These are phyloP conservation scores for Pollenia labialis DNA, from an alignment of 2,888 invertebrate genomes.

Conservation along the genomic window DNA sequence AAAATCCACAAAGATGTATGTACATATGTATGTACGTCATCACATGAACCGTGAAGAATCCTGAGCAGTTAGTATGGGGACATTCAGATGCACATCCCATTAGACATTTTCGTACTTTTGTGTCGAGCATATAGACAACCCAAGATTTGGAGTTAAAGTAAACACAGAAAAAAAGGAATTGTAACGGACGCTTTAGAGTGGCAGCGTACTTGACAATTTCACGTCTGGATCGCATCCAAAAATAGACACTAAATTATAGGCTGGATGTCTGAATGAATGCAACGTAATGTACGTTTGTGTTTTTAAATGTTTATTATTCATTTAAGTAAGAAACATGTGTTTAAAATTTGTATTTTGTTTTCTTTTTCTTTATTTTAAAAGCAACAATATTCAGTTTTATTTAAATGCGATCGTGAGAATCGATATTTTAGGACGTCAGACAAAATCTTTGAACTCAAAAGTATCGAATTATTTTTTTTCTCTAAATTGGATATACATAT, in stretches of 20 bases:
- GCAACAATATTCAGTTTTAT: neutral
- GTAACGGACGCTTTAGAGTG: constrained; percentile 65
- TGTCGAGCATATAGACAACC: constrained; percentile 1
- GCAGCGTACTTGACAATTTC: constrained; percentile 62
- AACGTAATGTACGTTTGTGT: constrained; percentile 13
- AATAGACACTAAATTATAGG: constrained; percentile 56
- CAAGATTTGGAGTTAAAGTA: constrained; percentile 36
- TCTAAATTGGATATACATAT: no score
- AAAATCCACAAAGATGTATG: constrained; percentile 10
- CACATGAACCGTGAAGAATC: constrained; percentile 61
- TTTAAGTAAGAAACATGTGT: constrained; percentile 53
- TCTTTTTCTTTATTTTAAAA: neutral
- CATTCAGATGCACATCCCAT: constrained; percentile 14
- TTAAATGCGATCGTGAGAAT: no score
- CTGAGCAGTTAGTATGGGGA: constrained; percentile 64
- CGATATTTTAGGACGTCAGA: no score
- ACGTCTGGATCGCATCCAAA: constrained; percentile 59
- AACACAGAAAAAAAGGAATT: constrained; percentile 22
- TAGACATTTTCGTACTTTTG: neutral
- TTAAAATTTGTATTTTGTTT: constrained; percentile 18
- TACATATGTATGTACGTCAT: constrained; percentile 50
- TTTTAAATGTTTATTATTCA: constrained; percentile 20
- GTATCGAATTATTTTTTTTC: no score
- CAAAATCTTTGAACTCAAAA: no score
- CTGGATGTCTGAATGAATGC: constrained; percentile 2